Percentiles rank a stretch among this genome's conserved stretches.
Evolutionary conservation across 2,797 vertebrate species (phyloP).

Genomic region (Protonibea diacanthus): DNA sequence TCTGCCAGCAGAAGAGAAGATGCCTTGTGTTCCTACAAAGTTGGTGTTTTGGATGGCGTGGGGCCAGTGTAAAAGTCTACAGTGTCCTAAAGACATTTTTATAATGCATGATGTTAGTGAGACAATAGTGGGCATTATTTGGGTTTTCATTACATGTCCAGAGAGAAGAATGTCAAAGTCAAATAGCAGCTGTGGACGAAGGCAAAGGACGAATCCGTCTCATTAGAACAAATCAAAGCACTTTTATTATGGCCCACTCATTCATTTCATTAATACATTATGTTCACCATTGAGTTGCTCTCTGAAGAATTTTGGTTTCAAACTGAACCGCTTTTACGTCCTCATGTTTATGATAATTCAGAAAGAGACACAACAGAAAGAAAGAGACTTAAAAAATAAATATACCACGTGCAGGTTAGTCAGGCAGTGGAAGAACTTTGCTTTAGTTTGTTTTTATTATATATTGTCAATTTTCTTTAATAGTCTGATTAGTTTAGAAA

Average conservation of each 20-base stretch:
- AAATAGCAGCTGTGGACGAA: neutral
- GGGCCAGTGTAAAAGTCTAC: slow-evolving; percentile 62
- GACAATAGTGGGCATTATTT: slow-evolving; percentile 72
- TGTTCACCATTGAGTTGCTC: slow-evolving; percentile 2
- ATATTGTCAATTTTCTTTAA: no score
- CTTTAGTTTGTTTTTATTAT: no score
- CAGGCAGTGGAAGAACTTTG: neutral
- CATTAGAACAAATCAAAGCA: slow-evolving; percentile 21
- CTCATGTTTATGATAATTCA: neutral
- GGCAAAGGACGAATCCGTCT: slow-evolving; percentile 1
- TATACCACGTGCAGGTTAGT: neutral
- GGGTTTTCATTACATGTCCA: slow-evolving; percentile 44
- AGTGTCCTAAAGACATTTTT: slow-evolving; percentile 69
- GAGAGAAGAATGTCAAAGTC: slow-evolving; percentile 24
- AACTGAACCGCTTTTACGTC: neutral
- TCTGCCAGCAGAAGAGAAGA: slow-evolving; percentile 69
- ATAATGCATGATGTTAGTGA: slow-evolving; percentile 58
- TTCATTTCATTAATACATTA: slow-evolving; percentile 22
- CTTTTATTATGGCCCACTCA: slow-evolving; percentile 14
- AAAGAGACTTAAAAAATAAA: neutral
- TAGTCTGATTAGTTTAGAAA: no score
- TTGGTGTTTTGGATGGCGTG: slow-evolving; percentile 75
- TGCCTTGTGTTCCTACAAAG: slow-evolving; percentile 72
- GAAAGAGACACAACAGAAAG: neutral
- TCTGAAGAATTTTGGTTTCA: slow-evolving; percentile 8